A percentile compares a stretch with the other conserved stretches of the same genome.
phyloP scores from a whole-genome alignment of 2,113 vertebrate species.

The Ellobius talpinus region DNA sequence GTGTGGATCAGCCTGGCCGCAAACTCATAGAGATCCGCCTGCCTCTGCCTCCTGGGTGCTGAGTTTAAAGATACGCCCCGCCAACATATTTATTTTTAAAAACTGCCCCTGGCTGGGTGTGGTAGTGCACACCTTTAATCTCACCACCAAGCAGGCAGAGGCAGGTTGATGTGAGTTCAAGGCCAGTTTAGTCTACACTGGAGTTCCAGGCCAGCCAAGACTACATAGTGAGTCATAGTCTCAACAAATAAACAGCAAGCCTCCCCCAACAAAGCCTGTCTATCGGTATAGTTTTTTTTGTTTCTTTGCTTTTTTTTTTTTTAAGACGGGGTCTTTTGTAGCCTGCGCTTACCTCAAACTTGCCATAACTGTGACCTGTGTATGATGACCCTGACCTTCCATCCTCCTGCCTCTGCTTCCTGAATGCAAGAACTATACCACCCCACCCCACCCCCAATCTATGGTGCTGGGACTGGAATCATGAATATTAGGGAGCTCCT shows the following conservation, averaged over 20 bases:
- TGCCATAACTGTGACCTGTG: no score
- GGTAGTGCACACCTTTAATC: neutral
- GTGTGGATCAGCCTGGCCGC: neutral
- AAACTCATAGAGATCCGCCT: neutral
- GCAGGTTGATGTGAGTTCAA: neutral
- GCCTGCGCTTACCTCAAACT: neutral
- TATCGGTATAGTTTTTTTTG: neutral
- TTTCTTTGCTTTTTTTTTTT: neutral
- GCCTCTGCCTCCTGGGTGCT: neutral
- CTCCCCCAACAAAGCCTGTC: neutral
- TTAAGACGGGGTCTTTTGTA: neutral
- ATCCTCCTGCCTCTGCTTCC: neutral
- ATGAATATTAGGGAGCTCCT: neutral
- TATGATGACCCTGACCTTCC: no score
- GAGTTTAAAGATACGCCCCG: neutral
- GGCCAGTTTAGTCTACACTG: neutral
- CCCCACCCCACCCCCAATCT: no score
- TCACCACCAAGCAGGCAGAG: neutral
- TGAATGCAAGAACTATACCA: neutral
- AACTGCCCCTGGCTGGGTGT: neutral
- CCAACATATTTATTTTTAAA: neutral
- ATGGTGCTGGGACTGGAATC: neutral
- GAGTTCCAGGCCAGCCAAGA: neutral
- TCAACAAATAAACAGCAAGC: neutral
- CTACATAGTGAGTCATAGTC: no score